Conservation (phyloP, 1,140 invertebrate genomes). For the Lepidurus packardi region DNA sequence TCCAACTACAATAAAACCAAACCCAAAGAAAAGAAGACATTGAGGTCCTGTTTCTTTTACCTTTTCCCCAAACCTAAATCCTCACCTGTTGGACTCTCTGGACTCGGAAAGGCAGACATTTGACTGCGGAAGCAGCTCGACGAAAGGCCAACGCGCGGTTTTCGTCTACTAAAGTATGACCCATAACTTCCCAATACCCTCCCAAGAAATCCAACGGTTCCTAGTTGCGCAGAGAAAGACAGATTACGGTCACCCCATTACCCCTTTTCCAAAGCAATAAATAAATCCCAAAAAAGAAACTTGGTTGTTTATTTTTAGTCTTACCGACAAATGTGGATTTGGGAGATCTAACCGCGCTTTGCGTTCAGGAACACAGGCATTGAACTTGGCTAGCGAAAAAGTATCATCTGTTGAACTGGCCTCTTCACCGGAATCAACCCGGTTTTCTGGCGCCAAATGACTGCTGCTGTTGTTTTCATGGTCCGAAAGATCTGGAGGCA, state of each 20-base stretch:
- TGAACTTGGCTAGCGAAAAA: slow-evolving; percentile 27
- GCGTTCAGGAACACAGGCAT: slow-evolving; percentile 30
- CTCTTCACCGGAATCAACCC: neutral
- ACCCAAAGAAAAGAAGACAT: neutral
- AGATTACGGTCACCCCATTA: neutral
- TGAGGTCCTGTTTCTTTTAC: neutral
- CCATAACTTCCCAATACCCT: slow-evolving; percentile 34
- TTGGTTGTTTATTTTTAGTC: neutral
- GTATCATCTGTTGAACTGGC: neutral
- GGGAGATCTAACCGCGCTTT: slow-evolving; percentile 28
- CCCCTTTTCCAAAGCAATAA: neutral
- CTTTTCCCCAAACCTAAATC: neutral
- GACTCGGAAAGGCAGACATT: slow-evolving; percentile 35
- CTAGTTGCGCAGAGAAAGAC: slow-evolving; percentile 5
- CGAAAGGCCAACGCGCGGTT: slow-evolving; percentile 35
- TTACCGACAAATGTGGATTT: slow-evolving; percentile 30
- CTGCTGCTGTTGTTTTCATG: slow-evolving; percentile 25
- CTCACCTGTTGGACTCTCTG: slow-evolving; percentile 26
- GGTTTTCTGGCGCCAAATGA: neutral
- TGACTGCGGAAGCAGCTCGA: slow-evolving; percentile 34
- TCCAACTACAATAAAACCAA: slow-evolving; percentile 26
- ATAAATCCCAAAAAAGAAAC: neutral
- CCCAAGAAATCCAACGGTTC: slow-evolving; percentile 35
- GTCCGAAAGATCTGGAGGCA: slow-evolving; percentile 12
- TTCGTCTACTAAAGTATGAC: slow-evolving; percentile 27